These are phyloP conservation scores for Aldrovandia affinis DNA, from an alignment of 2,797 vertebrate species.

Conservation along the genomic window DNA sequence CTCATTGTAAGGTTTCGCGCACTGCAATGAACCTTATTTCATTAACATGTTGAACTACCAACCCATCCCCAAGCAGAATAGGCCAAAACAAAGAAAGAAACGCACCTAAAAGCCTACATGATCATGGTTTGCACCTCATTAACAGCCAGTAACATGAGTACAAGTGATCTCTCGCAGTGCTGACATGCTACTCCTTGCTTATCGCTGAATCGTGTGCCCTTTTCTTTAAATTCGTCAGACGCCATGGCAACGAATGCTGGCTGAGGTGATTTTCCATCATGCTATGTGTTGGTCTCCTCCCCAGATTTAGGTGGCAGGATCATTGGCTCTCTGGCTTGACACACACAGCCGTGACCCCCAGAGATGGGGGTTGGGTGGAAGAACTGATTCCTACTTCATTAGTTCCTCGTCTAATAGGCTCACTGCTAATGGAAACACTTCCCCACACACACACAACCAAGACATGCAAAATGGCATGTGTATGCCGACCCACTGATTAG, in stretches of 20 bases:
- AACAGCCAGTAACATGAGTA: not conserved
- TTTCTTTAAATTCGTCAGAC: not conserved
- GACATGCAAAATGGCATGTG: not conserved
- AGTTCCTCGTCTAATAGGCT: not conserved
- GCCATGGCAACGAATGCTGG: slow-evolving; percentile 28
- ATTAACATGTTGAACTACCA: not conserved
- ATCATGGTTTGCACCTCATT: not conserved
- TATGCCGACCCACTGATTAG: not conserved
- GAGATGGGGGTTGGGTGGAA: not conserved
- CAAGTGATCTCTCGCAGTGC: not conserved
- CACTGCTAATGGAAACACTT: not conserved
- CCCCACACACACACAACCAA: not conserved
- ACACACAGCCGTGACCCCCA: not conserved
- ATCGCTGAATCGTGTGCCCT: not conserved
- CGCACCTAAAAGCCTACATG: not conserved
- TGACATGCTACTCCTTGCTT: not conserved
- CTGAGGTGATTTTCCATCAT: slow-evolving; percentile 13
- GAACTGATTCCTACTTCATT: not conserved
- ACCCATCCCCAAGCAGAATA: not conserved
- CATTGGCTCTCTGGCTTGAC: not conserved
- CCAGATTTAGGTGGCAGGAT: not conserved
- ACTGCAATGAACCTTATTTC: not conserved
- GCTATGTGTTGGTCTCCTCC: not conserved
- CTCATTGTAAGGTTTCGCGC: not conserved
- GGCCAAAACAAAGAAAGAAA: not conserved